Base-by-base conservation (phyloP, 2,113 vertebrate species). In the Lampris incognitus region DNA sequence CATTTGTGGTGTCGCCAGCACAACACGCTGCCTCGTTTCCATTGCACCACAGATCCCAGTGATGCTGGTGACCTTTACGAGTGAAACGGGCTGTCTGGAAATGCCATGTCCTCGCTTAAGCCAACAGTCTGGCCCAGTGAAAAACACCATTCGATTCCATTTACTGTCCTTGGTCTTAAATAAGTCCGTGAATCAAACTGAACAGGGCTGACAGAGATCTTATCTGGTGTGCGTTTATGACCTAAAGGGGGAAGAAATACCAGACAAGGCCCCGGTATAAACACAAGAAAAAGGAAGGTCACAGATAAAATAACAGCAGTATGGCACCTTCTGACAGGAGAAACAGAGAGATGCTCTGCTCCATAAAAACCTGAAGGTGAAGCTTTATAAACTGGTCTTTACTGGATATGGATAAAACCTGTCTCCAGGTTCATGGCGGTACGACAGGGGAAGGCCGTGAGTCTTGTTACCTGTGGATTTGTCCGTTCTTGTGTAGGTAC, bases 401-500 rank as follows among this genome's bases (percentile, higher is more conserved):
- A 39, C 8, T 6, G 2, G 6, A 61, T 36, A 81, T 40, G 42
- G 44, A 76, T 24, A 72, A 40, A 48, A 46, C 41, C 7, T 7
- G 13, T 40, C 72, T 69, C 56, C 41, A 24, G 11, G 51, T 68
- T 74, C 58, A 76, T 79, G 6, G 49, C 1, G 6, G 56, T 7
- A 4, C 40, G 49, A 52, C 5, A 2, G 50, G 9, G 8, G 4
- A 41, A 13, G 36, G 37, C 10, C 40, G 39, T 13, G 13, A 37
- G 52, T 36, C 8, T 7, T 9, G 42, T 52, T 92, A 99, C 97
- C 97, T 97, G 92, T 99, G 98, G 82, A 99, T 98, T 91, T 99
- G 98, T 40, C 98, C 98, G 0, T 99, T 99, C 93, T 97, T 98
- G 90, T 99, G 98, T 36, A 99, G 89, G 74, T 99, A 99, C 78